Evolutionary conservation across 2,888 invertebrate species (phyloP).

Genomic region (Bembecia ichneumoniformis): DNA sequence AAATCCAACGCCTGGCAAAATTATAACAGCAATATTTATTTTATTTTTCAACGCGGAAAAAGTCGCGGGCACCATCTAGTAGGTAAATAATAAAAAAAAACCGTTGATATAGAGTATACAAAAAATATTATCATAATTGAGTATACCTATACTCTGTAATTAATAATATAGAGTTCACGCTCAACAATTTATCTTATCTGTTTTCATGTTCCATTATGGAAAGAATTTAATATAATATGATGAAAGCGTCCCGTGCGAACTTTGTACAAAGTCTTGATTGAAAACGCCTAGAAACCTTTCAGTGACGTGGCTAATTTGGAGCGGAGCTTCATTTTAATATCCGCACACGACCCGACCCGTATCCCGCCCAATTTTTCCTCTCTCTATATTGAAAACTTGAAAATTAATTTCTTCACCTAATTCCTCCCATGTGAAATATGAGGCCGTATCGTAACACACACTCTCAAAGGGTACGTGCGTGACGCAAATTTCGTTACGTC

Average conservation of each 20-base stretch:
- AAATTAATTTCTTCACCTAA: conserved; percentile 67
- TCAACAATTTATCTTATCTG: too few relatives aligned
- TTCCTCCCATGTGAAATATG: conserved; percentile 64
- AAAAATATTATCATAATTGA: too few relatives aligned
- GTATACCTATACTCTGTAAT: too few relatives aligned
- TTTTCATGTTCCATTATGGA: too few relatives aligned
- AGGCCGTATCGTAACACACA: conserved; percentile 40
- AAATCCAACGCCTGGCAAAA: too few relatives aligned
- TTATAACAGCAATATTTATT: too few relatives aligned
- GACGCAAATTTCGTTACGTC: conserved; percentile 65
- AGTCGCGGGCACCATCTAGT: too few relatives aligned
- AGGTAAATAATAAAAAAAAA: too few relatives aligned
- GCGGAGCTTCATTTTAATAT: conserved; percentile 29
- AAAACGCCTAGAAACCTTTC: conserved; percentile 38
- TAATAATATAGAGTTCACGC: too few relatives aligned
- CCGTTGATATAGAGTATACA: too few relatives aligned
- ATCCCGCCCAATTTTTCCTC: conserved; percentile 47
- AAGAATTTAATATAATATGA: too few relatives aligned
- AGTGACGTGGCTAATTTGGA: conserved; percentile 36
- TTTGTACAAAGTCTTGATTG: neutral
- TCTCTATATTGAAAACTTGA: conserved; percentile 60
- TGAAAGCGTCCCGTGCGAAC: neutral
- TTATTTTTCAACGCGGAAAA: too few relatives aligned
- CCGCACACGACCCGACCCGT: conserved; percentile 19
- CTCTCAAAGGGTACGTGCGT: conserved; percentile 41